A percentile compares a stretch with the other conserved stretches of the same genome.
phyloP scores from a whole-genome alignment of 1,140 invertebrate genomes.

The Aricia agestis region DNA sequence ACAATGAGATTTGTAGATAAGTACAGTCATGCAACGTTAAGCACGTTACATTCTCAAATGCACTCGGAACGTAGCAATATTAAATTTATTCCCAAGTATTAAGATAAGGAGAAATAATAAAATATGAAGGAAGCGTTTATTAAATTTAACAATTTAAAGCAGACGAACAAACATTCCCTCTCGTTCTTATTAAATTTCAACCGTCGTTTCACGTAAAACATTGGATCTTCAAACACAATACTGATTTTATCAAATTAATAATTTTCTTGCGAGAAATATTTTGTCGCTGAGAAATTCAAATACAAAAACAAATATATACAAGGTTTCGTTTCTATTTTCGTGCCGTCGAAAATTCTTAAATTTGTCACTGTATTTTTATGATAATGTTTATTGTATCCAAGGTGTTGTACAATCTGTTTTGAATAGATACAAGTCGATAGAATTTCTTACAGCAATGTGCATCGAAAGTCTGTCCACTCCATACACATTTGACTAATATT shows the following conservation, averaged over 20 bases:
- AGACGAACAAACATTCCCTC: background rate
- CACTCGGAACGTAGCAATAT: background rate
- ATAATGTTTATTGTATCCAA: too few relatives aligned
- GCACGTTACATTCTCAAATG: background rate
- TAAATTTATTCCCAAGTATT: background rate
- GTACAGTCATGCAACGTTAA: background rate
- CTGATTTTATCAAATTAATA: conserved; percentile 4
- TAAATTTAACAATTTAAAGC: conserved; percentile 1
- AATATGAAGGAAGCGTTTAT: background rate
- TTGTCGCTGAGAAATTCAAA: background rate
- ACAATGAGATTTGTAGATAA: background rate
- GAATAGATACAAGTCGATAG: too few relatives aligned
- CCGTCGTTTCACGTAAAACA: background rate
- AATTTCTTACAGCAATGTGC: too few relatives aligned
- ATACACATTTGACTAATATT: too few relatives aligned
- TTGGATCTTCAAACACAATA: conserved; percentile 1
- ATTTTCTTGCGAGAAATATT: conserved; percentile 1
- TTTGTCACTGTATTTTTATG: background rate
- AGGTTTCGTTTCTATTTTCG: background rate
- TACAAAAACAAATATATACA: background rate
- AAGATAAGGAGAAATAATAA: background rate
- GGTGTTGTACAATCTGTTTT: too few relatives aligned
- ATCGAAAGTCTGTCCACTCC: too few relatives aligned
- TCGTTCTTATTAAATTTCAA: background rate
- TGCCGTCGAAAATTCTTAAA: background rate